phyloP scores from a whole-genome alignment of 2,797 vertebrate genomes.

The Takifugu rubripes region DNA sequence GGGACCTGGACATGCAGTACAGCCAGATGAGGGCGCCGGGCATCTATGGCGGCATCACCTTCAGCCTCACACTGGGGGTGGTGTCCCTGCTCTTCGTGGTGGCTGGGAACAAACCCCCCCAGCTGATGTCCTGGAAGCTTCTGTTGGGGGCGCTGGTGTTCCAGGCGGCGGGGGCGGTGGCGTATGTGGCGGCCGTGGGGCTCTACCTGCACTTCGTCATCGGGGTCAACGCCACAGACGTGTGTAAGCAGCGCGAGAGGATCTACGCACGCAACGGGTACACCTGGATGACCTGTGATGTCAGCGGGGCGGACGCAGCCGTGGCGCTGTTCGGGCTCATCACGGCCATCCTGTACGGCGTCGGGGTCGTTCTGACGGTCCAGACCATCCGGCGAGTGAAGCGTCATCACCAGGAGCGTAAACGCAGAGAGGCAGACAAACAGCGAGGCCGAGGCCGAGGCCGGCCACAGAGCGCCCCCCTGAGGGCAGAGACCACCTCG shows the following conservation, averaged over 20 bases:
- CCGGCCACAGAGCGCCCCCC: conserved; percentile 22
- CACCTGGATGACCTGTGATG: conserved; percentile 90
- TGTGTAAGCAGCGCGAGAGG: conserved; percentile 79
- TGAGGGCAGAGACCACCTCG: conserved; percentile 41
- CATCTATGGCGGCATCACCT: conserved; percentile 80
- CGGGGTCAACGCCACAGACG: conserved; percentile 83
- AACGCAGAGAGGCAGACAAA: conserved; percentile 25
- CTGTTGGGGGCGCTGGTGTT: conserved; percentile 79
- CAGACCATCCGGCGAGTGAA: conserved; percentile 69
- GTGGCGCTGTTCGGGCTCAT: conserved; percentile 87
- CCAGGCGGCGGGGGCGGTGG: conserved; percentile 71
- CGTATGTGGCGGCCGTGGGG: conserved; percentile 79
- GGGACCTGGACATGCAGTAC: conserved; percentile 85
- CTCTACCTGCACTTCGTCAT: conserved; percentile 86
- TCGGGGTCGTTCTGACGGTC: conserved; percentile 73
- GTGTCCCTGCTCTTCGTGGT: conserved; percentile 83
- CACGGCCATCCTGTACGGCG: conserved; percentile 80
- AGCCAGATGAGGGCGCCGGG: conserved; percentile 87
- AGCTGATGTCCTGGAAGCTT: conserved; percentile 66
- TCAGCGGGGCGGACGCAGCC: conserved; percentile 84
- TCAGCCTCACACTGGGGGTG: conserved; percentile 71
- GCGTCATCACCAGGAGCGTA: conserved; percentile 50
- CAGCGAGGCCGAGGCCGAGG: conserved; percentile 1
- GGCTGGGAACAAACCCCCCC: conserved; percentile 76
- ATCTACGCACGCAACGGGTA: conserved; percentile 85